Evolutionary conservation across 2,888 invertebrate genomes (phyloP).

Genomic region (Eurois occulta): DNA sequence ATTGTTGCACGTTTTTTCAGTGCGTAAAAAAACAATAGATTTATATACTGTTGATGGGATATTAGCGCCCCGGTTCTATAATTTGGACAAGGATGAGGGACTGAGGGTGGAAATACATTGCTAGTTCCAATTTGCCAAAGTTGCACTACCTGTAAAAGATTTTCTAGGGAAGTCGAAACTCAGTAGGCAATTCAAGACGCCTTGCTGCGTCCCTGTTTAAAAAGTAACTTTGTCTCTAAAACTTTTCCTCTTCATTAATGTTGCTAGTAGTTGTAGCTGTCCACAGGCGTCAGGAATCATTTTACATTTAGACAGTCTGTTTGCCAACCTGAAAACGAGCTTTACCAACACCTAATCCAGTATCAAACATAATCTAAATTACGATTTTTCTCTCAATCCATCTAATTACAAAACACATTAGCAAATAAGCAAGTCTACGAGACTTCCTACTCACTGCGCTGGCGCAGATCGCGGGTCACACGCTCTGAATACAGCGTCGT

Average conservation of each 20-base stretch:
- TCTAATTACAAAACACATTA: slow-evolving; percentile 64
- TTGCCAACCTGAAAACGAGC: slow-evolving; percentile 4
- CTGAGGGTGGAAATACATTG: neutral
- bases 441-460: slow-evolving; percentile 43
- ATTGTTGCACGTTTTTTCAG: slow-evolving; percentile 4
- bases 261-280: neutral
- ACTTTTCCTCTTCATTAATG: no score
- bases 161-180: no score
- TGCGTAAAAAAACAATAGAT: neutral
- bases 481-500: slow-evolving; percentile 79
- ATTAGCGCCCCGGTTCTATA: neutral
- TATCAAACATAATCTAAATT: slow-evolving; percentile 45
- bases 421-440: slow-evolving; percentile 40
- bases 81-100: neutral
- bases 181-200: no score
- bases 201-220: neutral
- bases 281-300: no score
- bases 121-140: neutral
- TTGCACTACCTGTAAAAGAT: neutral
- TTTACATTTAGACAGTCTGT: neutral
- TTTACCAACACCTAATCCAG: neutral
- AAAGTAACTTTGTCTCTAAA: neutral
- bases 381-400: slow-evolving; percentile 47
- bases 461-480: slow-evolving; percentile 78
- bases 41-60: neutral